Base-by-base conservation (phyloP, 2,888 invertebrate genomes). In the Teleogryllus oceanicus region DNA sequence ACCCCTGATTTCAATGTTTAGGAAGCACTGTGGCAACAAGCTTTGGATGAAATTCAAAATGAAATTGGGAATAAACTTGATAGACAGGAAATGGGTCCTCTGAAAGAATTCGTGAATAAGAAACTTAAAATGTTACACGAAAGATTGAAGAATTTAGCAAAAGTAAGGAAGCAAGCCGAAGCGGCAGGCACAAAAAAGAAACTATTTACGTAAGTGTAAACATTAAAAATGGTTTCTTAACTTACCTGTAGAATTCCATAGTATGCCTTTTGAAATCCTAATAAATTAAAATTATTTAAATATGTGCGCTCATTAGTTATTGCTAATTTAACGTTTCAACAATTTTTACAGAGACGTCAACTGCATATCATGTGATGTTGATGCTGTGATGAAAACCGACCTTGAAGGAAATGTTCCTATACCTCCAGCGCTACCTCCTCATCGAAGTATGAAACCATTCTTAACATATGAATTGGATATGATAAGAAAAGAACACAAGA, bases 311-410 rank as follows among this genome's bases (percentile, higher is more conserved):
- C 1, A 37, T 37, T 37, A 8, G 37, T 37, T 8, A 37, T 37
- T 37, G 8, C 8, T 37, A 37, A 37, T 8, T 37, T 0, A 37
- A 5, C 8, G 37, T 37, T 37, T 37, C 4, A 37, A 37, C 37
- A 37, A 8, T 37, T 37, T 81, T 83, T 84, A 78, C 81, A 93
- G 92, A 84, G 91, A 94, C 83, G 90, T 94, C 20, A 92, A 93
- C 83, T 94, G 94, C 84, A 90, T 94, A 84, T 93, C 94, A 0
- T 94, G 94, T 84, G 93, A 94, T 84, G 92, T 92, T 75, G 90
- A 92, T 49, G 94, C 92, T 2, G 90, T 93, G 5, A 94, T 94
- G 94, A 87, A 88, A 37, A 90, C 89, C 85, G 89, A 92, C 20
- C 88, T 91, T 74, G 86, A 88, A 49, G 84, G 88, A 0, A 84